Conservation (phyloP, 2,888 invertebrate genomes). For the Neelides folsomi region DNA sequence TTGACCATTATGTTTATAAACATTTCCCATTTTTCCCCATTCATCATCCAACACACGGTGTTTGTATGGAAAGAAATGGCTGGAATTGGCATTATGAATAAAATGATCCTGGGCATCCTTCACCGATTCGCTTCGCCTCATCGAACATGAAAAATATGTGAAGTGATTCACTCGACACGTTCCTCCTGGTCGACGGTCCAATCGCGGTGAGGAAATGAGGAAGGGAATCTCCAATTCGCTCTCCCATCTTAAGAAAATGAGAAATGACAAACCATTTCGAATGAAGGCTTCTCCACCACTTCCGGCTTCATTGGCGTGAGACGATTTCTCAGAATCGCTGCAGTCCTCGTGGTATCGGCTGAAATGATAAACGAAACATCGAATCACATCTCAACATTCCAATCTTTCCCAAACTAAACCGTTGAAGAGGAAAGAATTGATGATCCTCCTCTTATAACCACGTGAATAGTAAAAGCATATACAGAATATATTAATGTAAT, state of each 20-base stretch:
- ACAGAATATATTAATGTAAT: no score
- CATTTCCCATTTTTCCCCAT: no score
- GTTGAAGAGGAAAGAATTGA: no score
- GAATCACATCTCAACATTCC: constrained; percentile 5
- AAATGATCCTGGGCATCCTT: neutral
- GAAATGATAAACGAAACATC: constrained; percentile 11
- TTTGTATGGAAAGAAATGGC: neutral
- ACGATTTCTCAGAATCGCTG: constrained; percentile 32
- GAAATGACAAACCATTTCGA: constrained; percentile 31
- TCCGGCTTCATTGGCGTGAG: constrained; percentile 33
- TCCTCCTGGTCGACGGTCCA: neutral
- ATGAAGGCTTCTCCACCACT: constrained; percentile 31
- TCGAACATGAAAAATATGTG: neutral
- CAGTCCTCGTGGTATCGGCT: constrained; percentile 34
- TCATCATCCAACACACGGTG: no score
- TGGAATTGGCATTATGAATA: no score
- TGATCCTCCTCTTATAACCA: no score
- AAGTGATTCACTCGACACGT: constrained; percentile 4
- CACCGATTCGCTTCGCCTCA: constrained; percentile 1
- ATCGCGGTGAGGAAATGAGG: constrained; percentile 6
- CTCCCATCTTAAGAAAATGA: constrained; percentile 8
- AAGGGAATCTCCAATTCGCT: constrained; percentile 9
- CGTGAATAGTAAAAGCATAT: no score
- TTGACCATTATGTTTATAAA: no score
- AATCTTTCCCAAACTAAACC: no score